These are phyloP conservation scores for Drosophila bunnanda DNA, from an alignment of 2,888 invertebrate genomes.

Conservation along the genomic window DNA sequence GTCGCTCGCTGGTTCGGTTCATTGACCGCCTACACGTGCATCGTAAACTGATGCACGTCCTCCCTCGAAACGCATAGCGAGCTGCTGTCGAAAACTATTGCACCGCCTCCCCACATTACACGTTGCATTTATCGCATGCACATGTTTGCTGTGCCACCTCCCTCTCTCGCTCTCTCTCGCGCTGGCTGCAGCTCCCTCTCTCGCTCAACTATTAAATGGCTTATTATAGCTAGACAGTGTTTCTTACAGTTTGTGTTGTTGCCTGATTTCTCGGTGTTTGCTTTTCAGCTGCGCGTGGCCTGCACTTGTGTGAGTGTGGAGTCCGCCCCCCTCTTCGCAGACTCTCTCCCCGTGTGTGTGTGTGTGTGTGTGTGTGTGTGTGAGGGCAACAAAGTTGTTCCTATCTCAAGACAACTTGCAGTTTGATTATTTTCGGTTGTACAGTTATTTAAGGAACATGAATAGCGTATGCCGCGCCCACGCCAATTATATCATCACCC, in stretches of 20 bases:
- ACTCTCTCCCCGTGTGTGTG: background rate
- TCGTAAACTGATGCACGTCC: slow-evolving; percentile 77
- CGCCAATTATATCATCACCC: slow-evolving; percentile 13
- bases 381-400: slow-evolving; percentile 23
- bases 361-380: slow-evolving; percentile 3
- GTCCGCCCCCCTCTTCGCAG: background rate
- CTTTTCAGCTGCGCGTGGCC: slow-evolving; percentile 70
- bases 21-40: slow-evolving; percentile 79
- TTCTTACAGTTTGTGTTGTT: slow-evolving; percentile 11
- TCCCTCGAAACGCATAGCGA: slow-evolving; percentile 54
- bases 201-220: slow-evolving; percentile 55
- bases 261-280: slow-evolving; percentile 44
- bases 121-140: slow-evolving; percentile 80
- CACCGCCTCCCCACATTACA: slow-evolving; percentile 71
- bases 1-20: slow-evolving; percentile 60
- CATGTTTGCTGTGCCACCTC: slow-evolving; percentile 56
- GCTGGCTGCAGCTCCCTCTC: slow-evolving; percentile 20
- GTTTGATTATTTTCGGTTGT: slow-evolving; percentile 15
- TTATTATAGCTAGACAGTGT: slow-evolving; percentile 54
- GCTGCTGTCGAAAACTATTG: slow-evolving; percentile 71
- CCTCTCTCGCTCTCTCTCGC: slow-evolving; percentile 15
- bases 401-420: slow-evolving; percentile 36
- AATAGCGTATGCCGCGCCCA: slow-evolving; percentile 16
- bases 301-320: slow-evolving; percentile 48
- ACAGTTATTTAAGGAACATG: slow-evolving; percentile 25